Evolutionary conservation across 2,797 vertebrate genomes (phyloP), one percentile per base, ranked within the genome.

Genomic region (Alcedo atthis): DNA sequence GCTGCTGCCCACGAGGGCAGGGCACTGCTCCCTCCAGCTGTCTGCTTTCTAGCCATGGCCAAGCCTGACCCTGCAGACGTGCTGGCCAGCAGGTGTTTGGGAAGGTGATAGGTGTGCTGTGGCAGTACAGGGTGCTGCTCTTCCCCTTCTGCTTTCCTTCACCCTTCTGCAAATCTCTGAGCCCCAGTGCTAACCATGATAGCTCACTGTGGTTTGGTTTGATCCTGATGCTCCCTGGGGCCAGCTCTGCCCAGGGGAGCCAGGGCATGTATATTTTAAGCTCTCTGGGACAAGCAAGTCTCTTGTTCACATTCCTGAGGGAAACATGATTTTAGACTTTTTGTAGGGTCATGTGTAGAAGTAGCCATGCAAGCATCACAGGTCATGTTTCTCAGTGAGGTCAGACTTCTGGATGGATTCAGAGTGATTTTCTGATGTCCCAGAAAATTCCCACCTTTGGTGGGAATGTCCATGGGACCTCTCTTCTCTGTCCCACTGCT

Each of bases 101-200:
- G 30, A 25, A 70, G 82, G 35, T 24, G 21, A 35, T 12, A 59
- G 48, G 10, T 2, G 0, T 35, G 9, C 57, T 24, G 10, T 1
- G 1, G 62, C 46, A 54, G 19, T 12, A 14, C 4, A 4, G 25
- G 14, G 9, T 69, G 61, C 26, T 80, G 61, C 10, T 63, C 25
- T 46, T 74, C 61, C 51, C 17, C 21, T 49, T 75, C 62, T 82
- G 58, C 58, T 68, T 63, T 84, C 33, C n/a, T 77, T 51, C 20
- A 17, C 25, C 37, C 63, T 58, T 55, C 58, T 67, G 82, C 62
- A 68, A 40, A 35, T 80, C 45, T 53, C 66, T 30, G 40, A 67
- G 49, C 53, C 61, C 66, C 0, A 0, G 16, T 75, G 58, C 67
- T 33, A 14, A 8, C 37, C 0, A 0, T 42, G 37, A 22, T 30